Evolutionary conservation across 2,113 vertebrate genomes (phyloP), one percentile per base, ranked within the genome.

Genomic region (Platysteira castanea): DNA sequence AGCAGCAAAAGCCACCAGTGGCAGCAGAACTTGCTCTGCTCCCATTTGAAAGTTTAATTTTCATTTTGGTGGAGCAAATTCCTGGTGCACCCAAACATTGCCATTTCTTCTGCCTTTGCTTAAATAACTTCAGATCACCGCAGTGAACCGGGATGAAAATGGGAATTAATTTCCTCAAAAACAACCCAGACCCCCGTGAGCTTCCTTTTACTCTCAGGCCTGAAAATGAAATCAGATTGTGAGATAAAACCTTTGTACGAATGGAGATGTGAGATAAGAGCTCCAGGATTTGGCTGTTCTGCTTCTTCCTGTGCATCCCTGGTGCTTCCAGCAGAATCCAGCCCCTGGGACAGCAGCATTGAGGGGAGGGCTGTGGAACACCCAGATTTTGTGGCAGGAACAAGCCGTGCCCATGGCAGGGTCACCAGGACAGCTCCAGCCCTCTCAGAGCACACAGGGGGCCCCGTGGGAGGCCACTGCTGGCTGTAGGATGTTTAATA

Each of bases 371-470:
- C 3, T 22, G 11, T 4, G 27, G 35, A 28, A 24, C 23, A 17
- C 14, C 33, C 27, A 5, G 13, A 41, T 0, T 4, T 2, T 0
- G 1, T 1, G 42, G 68, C 50, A 75, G 80, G 47, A 35, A 21
- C 8, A 5, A n/a, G 17, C 54, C 0, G 28, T 21, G 12, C 9
- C 4, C 14, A 2, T 1, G 15, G 44, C 67, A 67, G 46, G 26
- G 27, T 7, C 39, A 21, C 19, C 64, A 15, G 37, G 10, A 5
- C 19, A 5, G 33, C 13, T 2, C 14, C 83, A 54, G 77, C 44
- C 19, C 33, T 16, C 46, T 17, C 71, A 20, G 23, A 8, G 8
- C 15, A 17, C 2, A 1, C 0, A 8, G 50, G 5, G 10, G 47
- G 3, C 39, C 15, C 56, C 22, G 3, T 0, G 12, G 65, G 4